These are phyloP conservation scores for Rhinoptilus africanus DNA, from an alignment of 2,113 vertebrate species.

Conservation along the genomic window DNA sequence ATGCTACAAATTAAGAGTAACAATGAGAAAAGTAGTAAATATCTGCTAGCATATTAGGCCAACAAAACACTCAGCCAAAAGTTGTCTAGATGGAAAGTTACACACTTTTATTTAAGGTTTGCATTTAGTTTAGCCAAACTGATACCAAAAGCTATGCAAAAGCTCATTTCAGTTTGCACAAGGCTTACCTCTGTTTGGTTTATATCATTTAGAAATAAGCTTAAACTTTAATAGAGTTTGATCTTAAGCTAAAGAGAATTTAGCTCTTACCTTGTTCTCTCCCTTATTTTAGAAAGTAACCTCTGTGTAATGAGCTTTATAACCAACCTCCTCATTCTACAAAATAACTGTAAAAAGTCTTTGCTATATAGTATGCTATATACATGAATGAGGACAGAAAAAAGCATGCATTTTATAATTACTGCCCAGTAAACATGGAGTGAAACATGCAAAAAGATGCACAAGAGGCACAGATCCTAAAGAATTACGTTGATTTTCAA, in stretches of 20 bases:
- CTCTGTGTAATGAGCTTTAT: not conserved
- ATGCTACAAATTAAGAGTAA: conserved; percentile 35
- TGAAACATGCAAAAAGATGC: not conserved
- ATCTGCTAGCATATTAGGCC: not conserved
- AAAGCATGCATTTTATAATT: not conserved
- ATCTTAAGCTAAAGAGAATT: not conserved
- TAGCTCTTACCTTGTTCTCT: not conserved
- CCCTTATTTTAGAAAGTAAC: not conserved
- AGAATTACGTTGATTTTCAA: not conserved
- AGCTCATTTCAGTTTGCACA: not conserved
- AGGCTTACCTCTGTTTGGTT: not conserved
- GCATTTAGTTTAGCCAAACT: not conserved
- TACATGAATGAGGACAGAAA: not conserved
- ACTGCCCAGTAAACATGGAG: not conserved
- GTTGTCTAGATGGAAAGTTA: not conserved
- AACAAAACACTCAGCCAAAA: conserved; percentile 9
- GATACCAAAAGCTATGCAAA: not conserved
- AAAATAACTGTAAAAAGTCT: not conserved
- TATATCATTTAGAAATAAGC: not conserved
- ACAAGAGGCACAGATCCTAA: not conserved
- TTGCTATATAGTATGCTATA: not conserved
- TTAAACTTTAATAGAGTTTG: not conserved
- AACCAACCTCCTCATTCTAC: not conserved
- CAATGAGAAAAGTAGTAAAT: conserved; percentile 21
- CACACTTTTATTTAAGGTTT: conserved; percentile 11